Conservation (phyloP, 2,888 invertebrate genomes). For the Pachymerium ferrugineum region DNA sequence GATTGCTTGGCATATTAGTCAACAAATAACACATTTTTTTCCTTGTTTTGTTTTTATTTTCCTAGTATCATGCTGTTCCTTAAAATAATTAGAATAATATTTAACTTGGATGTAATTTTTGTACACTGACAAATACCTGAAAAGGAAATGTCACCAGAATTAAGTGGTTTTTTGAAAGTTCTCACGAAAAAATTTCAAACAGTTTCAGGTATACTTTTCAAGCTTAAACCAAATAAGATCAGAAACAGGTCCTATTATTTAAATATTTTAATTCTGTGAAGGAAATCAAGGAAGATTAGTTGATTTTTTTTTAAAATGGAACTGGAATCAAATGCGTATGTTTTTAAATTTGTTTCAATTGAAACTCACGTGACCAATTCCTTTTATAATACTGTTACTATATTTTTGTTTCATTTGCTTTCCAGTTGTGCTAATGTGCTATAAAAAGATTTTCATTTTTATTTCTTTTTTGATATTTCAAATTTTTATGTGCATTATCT, state of each 20-base stretch:
- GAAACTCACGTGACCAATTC: too few species aligned
- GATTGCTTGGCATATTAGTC: not conserved
- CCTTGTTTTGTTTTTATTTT: too few species aligned
- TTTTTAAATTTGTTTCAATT: not conserved
- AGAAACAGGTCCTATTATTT: not conserved
- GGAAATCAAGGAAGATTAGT: too few species aligned
- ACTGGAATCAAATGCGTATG: constrained; percentile 4
- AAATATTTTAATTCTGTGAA: too few species aligned
- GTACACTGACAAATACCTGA: constrained; percentile 1
- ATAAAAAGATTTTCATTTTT: not conserved
- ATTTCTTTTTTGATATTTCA: constrained; percentile 3
- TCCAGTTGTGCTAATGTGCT: not conserved
- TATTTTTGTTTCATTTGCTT: not conserved
- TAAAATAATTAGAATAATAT: constrained; percentile 2
- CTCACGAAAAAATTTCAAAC: not conserved
- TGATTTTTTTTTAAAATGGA: not conserved
- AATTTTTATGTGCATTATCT: constrained; percentile 27
- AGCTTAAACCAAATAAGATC: constrained; percentile 9
- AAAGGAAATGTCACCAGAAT: constrained; percentile 4
- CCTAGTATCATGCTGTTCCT: constrained; percentile 5
- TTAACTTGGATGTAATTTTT: constrained; percentile 1
- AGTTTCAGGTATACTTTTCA: not conserved
- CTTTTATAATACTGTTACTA: too few species aligned
- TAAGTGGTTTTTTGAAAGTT: constrained; percentile 5
- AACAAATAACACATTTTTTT: too few species aligned